These are phyloP conservation scores for Norana najaformis DNA, from an alignment of 2,888 invertebrate species.

Conservation along the genomic window DNA sequence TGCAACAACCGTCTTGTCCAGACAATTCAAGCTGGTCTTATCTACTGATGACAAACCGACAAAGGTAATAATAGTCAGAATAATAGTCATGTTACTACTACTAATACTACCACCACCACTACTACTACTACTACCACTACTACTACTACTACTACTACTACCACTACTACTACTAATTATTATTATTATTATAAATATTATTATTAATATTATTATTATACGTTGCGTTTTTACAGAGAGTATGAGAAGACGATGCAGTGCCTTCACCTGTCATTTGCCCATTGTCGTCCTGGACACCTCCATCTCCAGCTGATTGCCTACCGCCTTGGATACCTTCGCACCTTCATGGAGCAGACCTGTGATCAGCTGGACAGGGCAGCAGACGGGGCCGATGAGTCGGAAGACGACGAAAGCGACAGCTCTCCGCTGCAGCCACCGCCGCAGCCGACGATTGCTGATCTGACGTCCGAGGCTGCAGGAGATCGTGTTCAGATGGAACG, in stretches of 20 bases:
- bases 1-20: too few relatives aligned
- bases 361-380: not conserved
- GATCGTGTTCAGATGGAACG: not conserved
- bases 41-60: not conserved
- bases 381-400: too few relatives aligned
- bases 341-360: not conserved
- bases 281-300: not conserved
- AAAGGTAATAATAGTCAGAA: not conserved
- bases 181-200: too few relatives aligned
- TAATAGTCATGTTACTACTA: too few relatives aligned
- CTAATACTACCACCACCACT: too few relatives aligned
- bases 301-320: not conserved
- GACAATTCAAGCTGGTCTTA: too few relatives aligned
- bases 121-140: too few relatives aligned
- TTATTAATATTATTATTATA: too few relatives aligned
- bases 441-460: not conserved
- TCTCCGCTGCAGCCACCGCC: not conserved
- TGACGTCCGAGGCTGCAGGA: not conserved
- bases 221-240: not conserved
- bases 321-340: not conserved
- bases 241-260: slow-evolving; percentile 16
- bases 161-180: too few relatives aligned
- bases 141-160: too few relatives aligned
- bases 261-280: not conserved
- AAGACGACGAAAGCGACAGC: not conserved